phyloP scores from a whole-genome alignment of 2,113 vertebrate genomes.

The Ammospiza caudacuta region DNA sequence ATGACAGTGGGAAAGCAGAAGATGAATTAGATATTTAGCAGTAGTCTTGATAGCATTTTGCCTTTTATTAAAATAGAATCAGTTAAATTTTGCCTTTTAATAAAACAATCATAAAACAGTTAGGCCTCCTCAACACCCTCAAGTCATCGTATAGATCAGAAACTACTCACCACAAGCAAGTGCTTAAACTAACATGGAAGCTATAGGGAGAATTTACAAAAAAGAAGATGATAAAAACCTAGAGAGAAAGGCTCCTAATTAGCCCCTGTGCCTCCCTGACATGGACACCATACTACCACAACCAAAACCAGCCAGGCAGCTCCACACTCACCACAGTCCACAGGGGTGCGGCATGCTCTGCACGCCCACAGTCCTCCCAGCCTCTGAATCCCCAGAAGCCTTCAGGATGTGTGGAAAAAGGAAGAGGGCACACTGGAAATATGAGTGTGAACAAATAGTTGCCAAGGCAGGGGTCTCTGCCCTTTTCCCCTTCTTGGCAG shows the following conservation, averaged over 20 bases:
- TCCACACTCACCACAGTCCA: not conserved
- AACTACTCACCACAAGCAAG: not conserved
- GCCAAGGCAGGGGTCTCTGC: not conserved
- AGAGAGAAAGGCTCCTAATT: not conserved
- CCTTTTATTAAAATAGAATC: not conserved
- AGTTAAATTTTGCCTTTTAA: not conserved
- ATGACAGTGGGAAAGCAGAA: not conserved
- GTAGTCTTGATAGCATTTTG: not conserved
- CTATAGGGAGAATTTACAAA: not conserved
- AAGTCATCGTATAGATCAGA: not conserved
- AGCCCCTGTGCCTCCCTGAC: not conserved
- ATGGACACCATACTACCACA: not conserved
- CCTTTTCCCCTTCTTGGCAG: not conserved
- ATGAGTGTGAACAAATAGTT: accelerated
- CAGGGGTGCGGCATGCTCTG: not conserved
- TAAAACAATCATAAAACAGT: not conserved
- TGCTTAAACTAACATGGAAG: not conserved
- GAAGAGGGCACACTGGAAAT: not conserved
- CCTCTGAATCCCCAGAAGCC: not conserved
- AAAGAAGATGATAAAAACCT: accelerated
- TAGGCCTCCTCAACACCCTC: not conserved
- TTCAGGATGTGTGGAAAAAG: not conserved
- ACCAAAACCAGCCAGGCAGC: not conserved
- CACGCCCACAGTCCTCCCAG: not conserved
- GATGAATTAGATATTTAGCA: not conserved